Evolutionary conservation across 2,888 invertebrate genomes (phyloP), one percentile per base, ranked within the genome.

Genomic region (Himalopsyche japonica): DNA sequence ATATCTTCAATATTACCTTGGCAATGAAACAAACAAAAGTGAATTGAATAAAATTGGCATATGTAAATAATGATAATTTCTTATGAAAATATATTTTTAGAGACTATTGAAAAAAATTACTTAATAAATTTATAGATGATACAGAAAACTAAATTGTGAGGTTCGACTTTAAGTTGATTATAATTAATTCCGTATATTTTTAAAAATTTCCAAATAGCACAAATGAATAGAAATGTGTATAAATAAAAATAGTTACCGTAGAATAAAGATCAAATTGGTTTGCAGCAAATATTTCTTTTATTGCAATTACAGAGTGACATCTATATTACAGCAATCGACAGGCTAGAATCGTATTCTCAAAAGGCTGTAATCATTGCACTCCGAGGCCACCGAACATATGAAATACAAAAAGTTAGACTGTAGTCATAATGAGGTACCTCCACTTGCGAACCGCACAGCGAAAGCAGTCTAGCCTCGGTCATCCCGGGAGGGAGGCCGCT

Each of bases 401-500:
- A 27, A 70, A 57, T 57, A 15, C 15, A 70, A 30, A 70, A 12
- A 70, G 30, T 43, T 12, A 27, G 70, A 70, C 24, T 27, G 70
- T 70, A 70, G 70, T 27, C 70, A 70, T 70, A 70, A 48, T 79
- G 79, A 83, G 83, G 91, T 92, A 92, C 92, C 92, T 92, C 92
- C 57, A 91, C 90, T 82, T 91, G 90, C 79, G 79, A 88, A 7
- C 92, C 92, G 0, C 92, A 92, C 48, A 92, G 86, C 0, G 92
- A 91, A 79, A 89, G 89, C 83, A 92, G 86, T 12, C 92, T 86
- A 0, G 92, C 91, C 81, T 91, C 91, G 0, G 92, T 92, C 89
- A 92, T 92, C 0, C 92, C 92, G 86, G 90, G 91, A 0, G 92
- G 92, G 70, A 92, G 86, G 81, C 92, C 91, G 6, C 81, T 83